Evolutionary conservation across 2,888 invertebrate species (phyloP), one percentile per base, ranked within the genome.

Genomic region (Furcula furcula): DNA sequence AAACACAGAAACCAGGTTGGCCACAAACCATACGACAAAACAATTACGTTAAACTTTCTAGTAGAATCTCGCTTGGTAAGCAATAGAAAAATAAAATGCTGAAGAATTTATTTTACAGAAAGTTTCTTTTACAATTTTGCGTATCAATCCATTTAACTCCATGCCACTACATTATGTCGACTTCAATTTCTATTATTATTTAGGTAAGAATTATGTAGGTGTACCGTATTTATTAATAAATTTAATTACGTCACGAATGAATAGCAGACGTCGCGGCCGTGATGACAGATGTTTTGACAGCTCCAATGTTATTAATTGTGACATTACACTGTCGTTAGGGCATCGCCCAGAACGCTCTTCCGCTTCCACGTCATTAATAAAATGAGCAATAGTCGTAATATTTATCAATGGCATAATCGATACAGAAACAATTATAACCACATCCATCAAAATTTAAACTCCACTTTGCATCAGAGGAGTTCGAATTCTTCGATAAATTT

Each of bases 351-450:
- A 71, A 70, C 62, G 74, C 69, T 85, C 84, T 86, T 86, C 84
- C 87, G 83, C 71, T 86, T 86, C 83, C 78, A 84, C 66, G 74
- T 87, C 86, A 87, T 88, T 87, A 85, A 87, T 86, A 88, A 87
- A 86, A 86, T 86, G 86, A 86, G 86, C 79, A 83, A 87, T 87
- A 81, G 86, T 82, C 79, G 80, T 79, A 86, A 84, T 87, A 84
- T 87, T 85, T 86, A 87, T 87, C 87, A 87, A 86, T 87, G 87
- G 85, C 87, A 88, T 88, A 87, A 88, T 88, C 88, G 87, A 88
- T 87, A 87, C 85, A 82, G 84, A 86, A 88, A 88, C 87, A 88
- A 88, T 88, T 88, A 88, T 87, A 88, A 88, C 79, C 77, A 76
- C 86, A 88, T 88, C 79, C 79, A 88, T 88, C 88, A 87, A 86